Conservation (phyloP, 1,140 invertebrate genomes). For the Penaeus chinensis region DNA sequence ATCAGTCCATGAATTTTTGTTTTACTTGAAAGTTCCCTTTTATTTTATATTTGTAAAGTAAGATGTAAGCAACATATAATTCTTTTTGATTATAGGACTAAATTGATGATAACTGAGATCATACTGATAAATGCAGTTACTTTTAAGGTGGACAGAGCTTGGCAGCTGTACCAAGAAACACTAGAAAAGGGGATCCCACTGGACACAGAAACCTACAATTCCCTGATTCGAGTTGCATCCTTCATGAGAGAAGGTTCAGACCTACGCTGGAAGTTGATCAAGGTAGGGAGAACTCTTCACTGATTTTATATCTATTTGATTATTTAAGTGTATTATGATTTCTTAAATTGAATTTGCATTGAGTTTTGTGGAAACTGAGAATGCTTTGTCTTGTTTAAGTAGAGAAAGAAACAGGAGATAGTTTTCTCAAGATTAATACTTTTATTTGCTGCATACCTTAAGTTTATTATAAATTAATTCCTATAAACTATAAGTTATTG, state of each 20-base stretch:
- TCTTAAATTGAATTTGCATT: conserved; percentile 16
- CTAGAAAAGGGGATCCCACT: conserved; percentile 75
- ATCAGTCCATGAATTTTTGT: no score
- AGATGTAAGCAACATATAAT: no score
- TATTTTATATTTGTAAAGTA: no score
- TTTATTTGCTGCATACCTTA: no score
- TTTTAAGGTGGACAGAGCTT: conserved; percentile 75
- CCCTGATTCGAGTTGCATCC: conserved; percentile 74
- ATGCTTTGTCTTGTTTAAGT: no score
- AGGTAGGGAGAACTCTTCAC: conserved; percentile 64
- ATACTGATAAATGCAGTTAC: conserved; percentile 14
- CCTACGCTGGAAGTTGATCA: conserved; percentile 74
- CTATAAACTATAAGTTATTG: background rate
- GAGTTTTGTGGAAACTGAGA: no score
- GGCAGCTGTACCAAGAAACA: conserved; percentile 77
- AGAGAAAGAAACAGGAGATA: no score
- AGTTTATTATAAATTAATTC: no score
- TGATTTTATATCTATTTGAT: background rate
- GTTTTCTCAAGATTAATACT: no score
- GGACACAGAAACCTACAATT: conserved; percentile 78
- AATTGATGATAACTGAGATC: no score
- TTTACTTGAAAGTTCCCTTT: no score
- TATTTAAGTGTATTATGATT: background rate
- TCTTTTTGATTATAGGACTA: no score
- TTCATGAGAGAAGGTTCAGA: conserved; percentile 76